Conservation (phyloP, 2,797 vertebrate genomes). For the Kryptopterus vitreolus region DNA sequence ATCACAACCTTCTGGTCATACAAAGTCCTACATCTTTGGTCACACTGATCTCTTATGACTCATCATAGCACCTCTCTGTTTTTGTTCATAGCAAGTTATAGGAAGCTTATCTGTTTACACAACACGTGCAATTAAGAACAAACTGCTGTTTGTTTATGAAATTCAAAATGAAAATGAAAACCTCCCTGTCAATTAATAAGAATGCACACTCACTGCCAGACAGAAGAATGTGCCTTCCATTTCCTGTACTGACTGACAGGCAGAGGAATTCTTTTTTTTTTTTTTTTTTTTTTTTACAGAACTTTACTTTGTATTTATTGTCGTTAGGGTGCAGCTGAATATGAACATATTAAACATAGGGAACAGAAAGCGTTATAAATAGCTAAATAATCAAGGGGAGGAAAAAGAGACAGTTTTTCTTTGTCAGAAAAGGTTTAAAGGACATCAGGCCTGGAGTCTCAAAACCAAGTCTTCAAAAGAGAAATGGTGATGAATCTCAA, state of each 20-base stretch:
- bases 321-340: not conserved
- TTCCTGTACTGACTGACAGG: not conserved
- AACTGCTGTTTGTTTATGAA: not conserved
- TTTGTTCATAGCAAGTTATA: not conserved
- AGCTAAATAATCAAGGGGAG: too few relatives aligned
- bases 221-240: not conserved
- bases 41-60: too few relatives aligned
- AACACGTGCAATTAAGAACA: not conserved
- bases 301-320: not conserved
- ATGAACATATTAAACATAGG: not conserved
- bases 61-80: too few relatives aligned
- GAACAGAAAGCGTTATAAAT: not conserved
- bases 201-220: not conserved
- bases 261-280: not conserved
- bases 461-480: too few relatives aligned
- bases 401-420: too few relatives aligned
- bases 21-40: too few relatives aligned
- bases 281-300: not conserved
- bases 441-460: not conserved
- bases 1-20: too few relatives aligned
- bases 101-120: not conserved
- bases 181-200: not conserved
- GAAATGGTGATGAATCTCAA: too few relatives aligned
- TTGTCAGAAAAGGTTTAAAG: not conserved
- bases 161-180: conserved; percentile 7